Evolutionary conservation across 1,140 invertebrate species (phyloP), one percentile per base, ranked within the genome.

Genomic region (Cardiocondyla obscurior): DNA sequence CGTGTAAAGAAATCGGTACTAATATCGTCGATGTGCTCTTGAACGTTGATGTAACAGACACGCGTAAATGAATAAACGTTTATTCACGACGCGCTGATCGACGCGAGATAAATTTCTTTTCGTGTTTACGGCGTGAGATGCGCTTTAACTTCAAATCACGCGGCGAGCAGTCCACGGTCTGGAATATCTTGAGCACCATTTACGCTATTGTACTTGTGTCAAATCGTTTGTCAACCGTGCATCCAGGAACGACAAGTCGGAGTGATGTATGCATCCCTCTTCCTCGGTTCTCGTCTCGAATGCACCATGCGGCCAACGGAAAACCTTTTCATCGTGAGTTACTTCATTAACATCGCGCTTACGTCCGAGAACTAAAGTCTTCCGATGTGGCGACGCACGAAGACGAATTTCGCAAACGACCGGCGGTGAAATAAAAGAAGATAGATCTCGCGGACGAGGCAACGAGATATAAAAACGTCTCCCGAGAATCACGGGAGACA

Each of bases 191-290:
- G 30, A 67, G 49, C 46, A 10, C 46, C 62, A 69, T 79, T 79
- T 69, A 55, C 46, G 46, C 74, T 28, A 79, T 67, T 49, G 55
- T 42, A 79, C 46, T 79, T 69, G 7, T 28, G 46, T 69, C 62
- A 49, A 53, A 69, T 79, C 74, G 46, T 79, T 79, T 79, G 62
- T 79, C 62, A 69, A 76, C n/a, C 30, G 42, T 36, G 19, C 30
- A n/a, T 49, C 58, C 42, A 65, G 28, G 1, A n/a, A 28, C 62
- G 74, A 53, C 62, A 69, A 30, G 74, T 53, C 62, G 25, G 60
- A 53, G 33, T 69, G 74, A 79, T 79, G 49, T 60, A 79, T 79
- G 74, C 74, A 46, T 69, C 49, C 25, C 69, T 65, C 46, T 53
- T 53, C 5, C 3, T 12, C 8, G 5, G 39, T 42, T 42, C 10